Base-by-base conservation (phyloP, 1,140 invertebrate species). In the Pantala flavescens region DNA sequence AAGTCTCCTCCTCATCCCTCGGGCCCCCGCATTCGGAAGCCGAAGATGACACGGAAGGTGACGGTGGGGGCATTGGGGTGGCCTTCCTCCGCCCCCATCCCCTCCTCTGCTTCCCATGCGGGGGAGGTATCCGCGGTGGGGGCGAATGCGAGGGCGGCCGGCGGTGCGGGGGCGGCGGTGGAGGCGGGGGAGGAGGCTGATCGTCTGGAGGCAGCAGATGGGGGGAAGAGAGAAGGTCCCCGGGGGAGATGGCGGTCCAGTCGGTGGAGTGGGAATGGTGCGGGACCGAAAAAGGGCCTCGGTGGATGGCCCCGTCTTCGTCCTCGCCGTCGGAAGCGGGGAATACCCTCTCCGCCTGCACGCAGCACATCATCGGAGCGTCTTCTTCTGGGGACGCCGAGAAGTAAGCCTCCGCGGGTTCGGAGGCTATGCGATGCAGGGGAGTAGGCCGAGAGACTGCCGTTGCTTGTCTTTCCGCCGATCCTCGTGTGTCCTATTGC, bases 341-440 rank as follows among this genome's bases (percentile, higher is more conserved):
- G 72, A 79, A 79, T 49, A 79, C 78, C 14, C 78, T 74, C 71
- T 79, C 78, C 19, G 78, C 78, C 70, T 78, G 78, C n/a, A 79
- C 78, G 73, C 78, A 79, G 74, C 78, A 79, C 78, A 79, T 79
- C 49, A 63, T 63, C 49, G 2, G 49, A 14, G 49, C 28, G 28
- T 9, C 28, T 36, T 36, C 28, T 36, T 36, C 28, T 2, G 28
- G 2, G 28, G 28, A 36, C 28, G 28, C 28, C 28, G 9, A 2
- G 28, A 36, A 36, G 28, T 36, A 36, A 36, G 28, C 28, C 28
- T 9, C 28, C 28, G 28, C 9, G 28, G 28, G 28, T 5, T 5
- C 28, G 28, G 28, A 36, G 28, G 28, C 2, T 36, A 36, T 36
- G 28, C 28, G 28, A 5, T 36, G 28, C 28, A 36, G 28, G 28